Evolutionary conservation across 2,113 vertebrate species (phyloP).

Genomic region (Microtus richardsoni): DNA sequence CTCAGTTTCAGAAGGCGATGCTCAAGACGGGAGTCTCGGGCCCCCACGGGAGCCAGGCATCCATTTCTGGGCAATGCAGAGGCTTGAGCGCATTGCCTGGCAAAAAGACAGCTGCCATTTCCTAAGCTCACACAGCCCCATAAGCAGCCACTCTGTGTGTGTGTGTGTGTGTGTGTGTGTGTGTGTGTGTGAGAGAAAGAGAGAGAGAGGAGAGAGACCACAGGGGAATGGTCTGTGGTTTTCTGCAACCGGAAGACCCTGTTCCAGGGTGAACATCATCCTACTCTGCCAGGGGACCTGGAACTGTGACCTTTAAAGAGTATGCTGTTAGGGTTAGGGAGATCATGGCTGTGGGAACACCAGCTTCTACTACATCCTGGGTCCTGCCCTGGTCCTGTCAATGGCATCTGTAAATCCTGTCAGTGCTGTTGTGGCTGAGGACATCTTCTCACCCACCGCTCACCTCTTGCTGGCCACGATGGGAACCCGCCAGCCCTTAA

Average conservation of each 20-base stretch:
- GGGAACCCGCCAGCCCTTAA: conserved; percentile 97
- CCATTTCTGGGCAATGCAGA: accelerated
- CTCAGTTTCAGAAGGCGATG: not conserved
- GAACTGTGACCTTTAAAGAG: not conserved
- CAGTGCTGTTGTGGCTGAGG: accelerated
- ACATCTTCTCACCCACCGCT: not conserved
- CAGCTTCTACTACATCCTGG: accelerated
- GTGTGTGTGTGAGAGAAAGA: not conserved
- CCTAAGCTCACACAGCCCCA: not conserved
- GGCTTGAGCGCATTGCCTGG: not conserved
- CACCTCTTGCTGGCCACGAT: conserved; percentile 92
- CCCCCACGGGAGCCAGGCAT: accelerated
- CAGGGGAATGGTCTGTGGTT: not conserved
- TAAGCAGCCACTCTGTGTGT: not conserved
- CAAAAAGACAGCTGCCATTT: not conserved
- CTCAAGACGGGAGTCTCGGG: too few species aligned
- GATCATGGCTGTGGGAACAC: accelerated
- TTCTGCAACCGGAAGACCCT: not conserved
- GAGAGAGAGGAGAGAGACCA: not conserved
- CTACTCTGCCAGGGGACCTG: not conserved
- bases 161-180: too few species aligned
- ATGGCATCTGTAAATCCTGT: accelerated
- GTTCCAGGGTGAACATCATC: too few species aligned
- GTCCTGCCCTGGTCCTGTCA: accelerated
- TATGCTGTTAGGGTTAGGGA: accelerated